These are phyloP conservation scores for Trissolcus brochymenae DNA, from an alignment of 2,888 invertebrate genomes.

Conservation along the genomic window DNA sequence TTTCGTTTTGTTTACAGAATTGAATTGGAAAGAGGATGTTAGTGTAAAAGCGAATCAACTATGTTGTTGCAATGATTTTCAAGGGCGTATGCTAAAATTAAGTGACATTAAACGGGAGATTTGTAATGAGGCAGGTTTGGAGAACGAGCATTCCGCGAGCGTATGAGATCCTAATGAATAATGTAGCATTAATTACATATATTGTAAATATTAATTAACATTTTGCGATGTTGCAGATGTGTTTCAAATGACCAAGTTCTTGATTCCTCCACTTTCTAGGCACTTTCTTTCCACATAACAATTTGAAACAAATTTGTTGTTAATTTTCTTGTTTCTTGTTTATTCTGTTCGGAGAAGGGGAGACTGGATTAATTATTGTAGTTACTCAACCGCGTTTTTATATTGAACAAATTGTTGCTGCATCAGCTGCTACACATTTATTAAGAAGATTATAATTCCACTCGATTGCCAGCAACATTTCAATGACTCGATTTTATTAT, in stretches of 20 bases:
- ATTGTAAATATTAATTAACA: conserved; percentile 58
- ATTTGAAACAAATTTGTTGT: neutral
- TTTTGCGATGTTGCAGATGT: conserved; percentile 41
- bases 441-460: neutral
- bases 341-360: no score
- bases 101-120: neutral
- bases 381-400: neutral
- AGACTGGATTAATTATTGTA: conserved; percentile 1
- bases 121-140: conserved; percentile 35
- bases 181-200: conserved; percentile 59
- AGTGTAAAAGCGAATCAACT: no score
- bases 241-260: neutral
- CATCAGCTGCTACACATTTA: neutral
- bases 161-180: conserved; percentile 58
- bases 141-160: conserved; percentile 49
- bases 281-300: neutral
- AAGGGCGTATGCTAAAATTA: neutral
- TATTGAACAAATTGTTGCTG: neutral
- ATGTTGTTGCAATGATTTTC: no score
- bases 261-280: no score
- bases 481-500: neutral
- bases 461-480: neutral
- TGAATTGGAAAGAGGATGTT: no score
- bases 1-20: no score
- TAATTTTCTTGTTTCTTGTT: neutral